These are phyloP conservation scores for Notocelia uddmanniana DNA, from an alignment of 2,888 invertebrate genomes.

Conservation along the genomic window DNA sequence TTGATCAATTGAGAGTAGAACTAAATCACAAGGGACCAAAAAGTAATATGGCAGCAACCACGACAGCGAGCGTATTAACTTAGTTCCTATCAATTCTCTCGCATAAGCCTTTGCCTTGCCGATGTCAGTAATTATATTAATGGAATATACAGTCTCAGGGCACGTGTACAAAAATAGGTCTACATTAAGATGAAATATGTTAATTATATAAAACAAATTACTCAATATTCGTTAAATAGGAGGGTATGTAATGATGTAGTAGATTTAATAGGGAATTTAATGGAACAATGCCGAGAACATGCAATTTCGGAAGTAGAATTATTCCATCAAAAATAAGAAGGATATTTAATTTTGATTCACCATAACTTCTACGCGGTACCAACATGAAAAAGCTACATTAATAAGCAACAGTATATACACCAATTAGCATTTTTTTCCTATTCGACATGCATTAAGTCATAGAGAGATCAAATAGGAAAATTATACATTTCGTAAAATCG, in stretches of 20 bases:
- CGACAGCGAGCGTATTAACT: conserved; percentile 38
- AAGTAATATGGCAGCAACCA: conserved; percentile 39
- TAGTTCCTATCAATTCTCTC: conserved; percentile 37
- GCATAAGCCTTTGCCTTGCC: conserved; percentile 32
- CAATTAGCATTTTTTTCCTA: too few species aligned
- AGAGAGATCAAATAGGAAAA: too few species aligned
- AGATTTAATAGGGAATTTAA: too few species aligned
- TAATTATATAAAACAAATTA: neutral
- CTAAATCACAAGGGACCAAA: conserved; percentile 41
- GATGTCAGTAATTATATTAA: conserved; percentile 31
- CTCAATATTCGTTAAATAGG: too few species aligned
- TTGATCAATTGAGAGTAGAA: conserved; percentile 38
- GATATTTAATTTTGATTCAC: too few species aligned
- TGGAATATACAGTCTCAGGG: conserved; percentile 2
- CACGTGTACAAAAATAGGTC: neutral
- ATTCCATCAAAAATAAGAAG: neutral
- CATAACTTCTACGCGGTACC: neutral
- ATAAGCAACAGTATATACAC: neutral
- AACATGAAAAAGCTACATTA: neutral
- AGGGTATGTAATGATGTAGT: too few species aligned
- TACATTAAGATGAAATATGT: neutral
- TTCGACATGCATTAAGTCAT: too few species aligned
- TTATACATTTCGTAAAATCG: too few species aligned
- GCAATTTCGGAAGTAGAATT: neutral
- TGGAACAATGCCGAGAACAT: too few species aligned